These are phyloP conservation scores for Drosophila anomalata DNA, from an alignment of 2,888 invertebrate genomes.

Conservation along the genomic window DNA sequence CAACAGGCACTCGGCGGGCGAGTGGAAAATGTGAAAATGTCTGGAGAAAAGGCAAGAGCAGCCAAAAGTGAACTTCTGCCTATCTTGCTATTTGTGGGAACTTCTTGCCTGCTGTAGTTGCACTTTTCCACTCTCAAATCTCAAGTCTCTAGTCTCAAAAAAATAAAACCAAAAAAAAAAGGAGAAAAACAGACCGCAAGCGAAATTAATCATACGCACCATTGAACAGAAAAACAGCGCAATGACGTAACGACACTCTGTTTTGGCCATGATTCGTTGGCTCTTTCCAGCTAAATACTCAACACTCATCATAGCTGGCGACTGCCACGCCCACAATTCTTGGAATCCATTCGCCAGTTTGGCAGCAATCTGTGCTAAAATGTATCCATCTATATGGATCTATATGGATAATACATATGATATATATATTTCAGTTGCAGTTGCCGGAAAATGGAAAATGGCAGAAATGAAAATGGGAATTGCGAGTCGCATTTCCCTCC, in stretches of 20 bases:
- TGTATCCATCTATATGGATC: constrained; percentile 18
- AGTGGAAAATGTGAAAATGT: constrained; percentile 78
- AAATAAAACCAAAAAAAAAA: not conserved
- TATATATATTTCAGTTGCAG: constrained; percentile 10
- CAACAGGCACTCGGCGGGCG: constrained; percentile 35
- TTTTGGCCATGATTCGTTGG: constrained; percentile 55
- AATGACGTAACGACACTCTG: constrained; percentile 57
- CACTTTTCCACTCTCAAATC: constrained; percentile 26
- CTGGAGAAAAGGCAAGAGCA: constrained; percentile 68
- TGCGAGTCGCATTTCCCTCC: constrained; percentile 24
- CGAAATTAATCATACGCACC: constrained; percentile 77
- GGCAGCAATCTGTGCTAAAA: constrained; percentile 36
- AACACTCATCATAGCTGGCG: constrained; percentile 59
- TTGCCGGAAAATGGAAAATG: constrained; percentile 30
- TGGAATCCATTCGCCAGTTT: constrained; percentile 34
- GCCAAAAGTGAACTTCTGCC: constrained; percentile 41
- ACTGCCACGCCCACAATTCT: constrained; percentile 44
- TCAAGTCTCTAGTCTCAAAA: not conserved
- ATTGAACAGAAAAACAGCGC: constrained; percentile 56
- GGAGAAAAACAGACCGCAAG: constrained; percentile 29
- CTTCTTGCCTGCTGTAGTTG: constrained; percentile 30
- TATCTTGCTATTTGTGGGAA: constrained; percentile 36
- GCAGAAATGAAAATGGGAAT: constrained; percentile 13
- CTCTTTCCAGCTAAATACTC: constrained; percentile 56
- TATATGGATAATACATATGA: not conserved